phyloP scores from a whole-genome alignment of 2,113 vertebrate genomes.

The Dasyurus viverrinus region DNA sequence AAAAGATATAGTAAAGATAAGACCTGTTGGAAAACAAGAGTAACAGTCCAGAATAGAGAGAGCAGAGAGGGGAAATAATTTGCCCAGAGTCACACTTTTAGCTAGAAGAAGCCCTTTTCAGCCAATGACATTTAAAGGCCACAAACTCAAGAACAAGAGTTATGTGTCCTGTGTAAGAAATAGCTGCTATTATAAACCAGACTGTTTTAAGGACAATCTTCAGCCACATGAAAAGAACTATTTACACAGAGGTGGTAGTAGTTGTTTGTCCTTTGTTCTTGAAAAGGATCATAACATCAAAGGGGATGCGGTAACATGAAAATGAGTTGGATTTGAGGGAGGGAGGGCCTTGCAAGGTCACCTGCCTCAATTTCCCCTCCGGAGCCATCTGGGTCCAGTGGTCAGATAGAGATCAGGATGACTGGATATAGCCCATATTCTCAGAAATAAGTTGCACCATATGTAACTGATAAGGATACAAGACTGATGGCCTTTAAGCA shows the following conservation, averaged over 20 bases:
- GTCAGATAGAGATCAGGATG: too few species aligned
- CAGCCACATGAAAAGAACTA: background rate
- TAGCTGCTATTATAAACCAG: background rate
- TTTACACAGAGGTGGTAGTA: background rate
- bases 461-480: background rate
- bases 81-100: background rate
- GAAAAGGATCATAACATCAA: too few species aligned
- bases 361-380: too few species aligned
- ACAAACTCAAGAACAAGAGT: background rate
- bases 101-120: background rate
- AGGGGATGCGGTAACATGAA: too few species aligned
- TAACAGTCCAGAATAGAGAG: background rate
- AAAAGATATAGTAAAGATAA: background rate
- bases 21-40: slow-evolving; percentile 8
- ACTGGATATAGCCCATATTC: background rate
- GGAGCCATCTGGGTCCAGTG: too few species aligned
- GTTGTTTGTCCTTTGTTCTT: too few species aligned
- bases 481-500: background rate
- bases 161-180: background rate
- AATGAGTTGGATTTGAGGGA: too few species aligned
- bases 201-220: background rate
- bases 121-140: background rate
- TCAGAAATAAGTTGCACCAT: background rate
- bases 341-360: too few species aligned
- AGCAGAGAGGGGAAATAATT: background rate